Evolutionary conservation across 1,140 invertebrate species (phyloP), one percentile per base, ranked within the genome.

Genomic region (Brachionus paranguensis): DNA sequence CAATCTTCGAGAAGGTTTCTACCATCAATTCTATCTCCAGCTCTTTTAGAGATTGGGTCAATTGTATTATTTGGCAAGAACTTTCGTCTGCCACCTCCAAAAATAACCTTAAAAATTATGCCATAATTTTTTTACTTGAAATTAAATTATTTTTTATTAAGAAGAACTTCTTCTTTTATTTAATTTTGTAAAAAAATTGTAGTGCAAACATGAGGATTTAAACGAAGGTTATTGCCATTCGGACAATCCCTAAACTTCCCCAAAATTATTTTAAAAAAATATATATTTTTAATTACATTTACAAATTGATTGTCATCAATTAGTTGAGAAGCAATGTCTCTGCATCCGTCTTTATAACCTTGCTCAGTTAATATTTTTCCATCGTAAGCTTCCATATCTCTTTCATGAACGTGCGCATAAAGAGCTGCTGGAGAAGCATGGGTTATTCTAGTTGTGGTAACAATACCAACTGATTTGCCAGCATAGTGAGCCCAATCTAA

Each of bases 401-500:
- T 78, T 27, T 74, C 53, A 37, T 50, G 60, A 65, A 43, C 91
- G 87, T 95, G 93, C 1, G 94, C 93, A 87, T 95, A 96, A 0
- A 94, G 86, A 0, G 94, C 94, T 0, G 93, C 92, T 0, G 95
- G 95, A 0, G 95, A 96, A 0, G 95, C 95, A 88, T 96, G 94
- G 0, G 95, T 96, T 0, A 96, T 93, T 84, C 94, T 91, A 50
- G 94, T 95, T 0, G 93, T 96, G 0, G 95, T 96, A 2, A 96
- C 94, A 70, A 96, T 92, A 24, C 95, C 95, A 88, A 93, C 93
- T 64, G 91, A 91, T 90, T 94, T 94, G 7, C 84, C 84, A 64
- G 50, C 29, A 47, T 45, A 47, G n/a, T 78, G 33, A 78, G 70
- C 70, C 74, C 72, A 78, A 53, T 65, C 45, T 53, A 84, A 47